Evolutionary conservation across 2,888 invertebrate species (phyloP), one percentile per base, ranked within the genome.

Genomic region (Chrysina gloriosa): DNA sequence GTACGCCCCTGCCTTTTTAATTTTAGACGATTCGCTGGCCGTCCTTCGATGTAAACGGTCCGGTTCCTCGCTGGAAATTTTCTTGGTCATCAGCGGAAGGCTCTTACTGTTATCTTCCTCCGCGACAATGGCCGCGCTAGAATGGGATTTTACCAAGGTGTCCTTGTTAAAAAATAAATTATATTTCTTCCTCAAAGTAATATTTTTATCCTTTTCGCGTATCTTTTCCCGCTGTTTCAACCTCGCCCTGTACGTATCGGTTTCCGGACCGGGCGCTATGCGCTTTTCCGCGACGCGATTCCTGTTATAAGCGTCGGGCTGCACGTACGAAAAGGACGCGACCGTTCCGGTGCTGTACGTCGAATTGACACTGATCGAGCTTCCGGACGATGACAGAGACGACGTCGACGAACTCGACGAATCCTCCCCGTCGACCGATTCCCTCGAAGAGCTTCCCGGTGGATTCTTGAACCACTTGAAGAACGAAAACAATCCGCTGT

Each of bases 381-480:
- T 87, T 70, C 86, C 86, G 52, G 84, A 84, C 2, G 66, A 54
- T 2, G 58, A 39, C n/a, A 47, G 16, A 4, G 58, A 36, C 16
- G 42, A 61, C 7, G 27, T 42, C 14, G 58, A 61, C 1, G 52
- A 52, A n/a, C n/a, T n/a, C 4, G 84, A 84, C n/a, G 61, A 16
- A 36, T 31, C n/a, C n/a, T n/a, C n/a, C n/a, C n/a, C 70, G 14
- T 68, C 63, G 63, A 82, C 78, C 69, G 82, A 81, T 75, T 83
- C 83, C 42, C 79, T 78, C 36, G 82, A 81, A 54, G 77, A 72
- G 29, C 81, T 80, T 25, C 29, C 52, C 3, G 84, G n/a, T n/a
- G n/a, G 79, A 56, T 89, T 88, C 71, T 89, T 89, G 79, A 92
- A 88, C 92, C 92, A 92, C 83, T 88, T 89, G 78, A 92, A 87